phyloP scores from a whole-genome alignment of 2,113 vertebrate species.

The Helogale parvula region DNA sequence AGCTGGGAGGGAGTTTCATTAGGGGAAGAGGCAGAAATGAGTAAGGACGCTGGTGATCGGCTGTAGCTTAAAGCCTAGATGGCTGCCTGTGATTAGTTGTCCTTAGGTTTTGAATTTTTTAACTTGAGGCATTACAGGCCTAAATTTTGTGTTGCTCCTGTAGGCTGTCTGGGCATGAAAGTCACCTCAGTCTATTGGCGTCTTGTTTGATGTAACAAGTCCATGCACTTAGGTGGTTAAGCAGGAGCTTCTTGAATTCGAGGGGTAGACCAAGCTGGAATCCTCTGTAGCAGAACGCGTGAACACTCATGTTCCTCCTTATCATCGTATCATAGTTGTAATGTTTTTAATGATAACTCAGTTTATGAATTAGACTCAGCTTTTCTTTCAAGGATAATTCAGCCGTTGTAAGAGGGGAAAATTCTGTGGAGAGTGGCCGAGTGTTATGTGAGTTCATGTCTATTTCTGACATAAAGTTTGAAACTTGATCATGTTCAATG shows the following conservation, averaged over 20 bases:
- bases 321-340: neutral
- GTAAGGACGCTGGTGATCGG: neutral
- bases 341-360: neutral
- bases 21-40: neutral
- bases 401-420: neutral
- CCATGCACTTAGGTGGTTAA: neutral
- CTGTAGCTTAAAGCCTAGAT: neutral
- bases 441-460: neutral
- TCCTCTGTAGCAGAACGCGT: neutral
- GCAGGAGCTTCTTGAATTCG: neutral
- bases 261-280: neutral
- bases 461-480: neutral
- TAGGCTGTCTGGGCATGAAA: neutral
- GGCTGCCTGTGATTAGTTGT: neutral
- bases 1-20: neutral
- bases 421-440: neutral
- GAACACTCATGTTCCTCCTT: neutral
- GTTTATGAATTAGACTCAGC: neutral
- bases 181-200: neutral
- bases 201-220: neutral
- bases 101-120: neutral
- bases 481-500: neutral
- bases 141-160: neutral
- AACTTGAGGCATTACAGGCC: neutral
- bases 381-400: neutral